These are phyloP conservation scores for Parnassius orleans DNA, from an alignment of 2,888 invertebrate species.

Conservation along the genomic window DNA sequence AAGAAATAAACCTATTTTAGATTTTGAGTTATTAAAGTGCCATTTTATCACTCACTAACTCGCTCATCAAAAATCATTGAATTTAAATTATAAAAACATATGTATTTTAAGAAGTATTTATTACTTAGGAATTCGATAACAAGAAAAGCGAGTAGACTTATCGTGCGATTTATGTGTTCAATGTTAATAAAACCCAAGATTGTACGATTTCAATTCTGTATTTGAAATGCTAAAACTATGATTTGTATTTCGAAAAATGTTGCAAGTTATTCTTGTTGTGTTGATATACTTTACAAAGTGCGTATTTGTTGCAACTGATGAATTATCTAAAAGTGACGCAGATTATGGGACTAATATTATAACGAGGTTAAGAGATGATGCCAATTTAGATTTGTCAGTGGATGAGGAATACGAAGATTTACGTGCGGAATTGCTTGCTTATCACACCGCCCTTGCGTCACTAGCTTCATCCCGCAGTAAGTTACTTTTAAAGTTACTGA, in stretches of 20 bases:
- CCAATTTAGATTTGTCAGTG: conserved; percentile 58
- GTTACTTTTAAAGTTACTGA: not conserved
- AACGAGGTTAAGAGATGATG: conserved; percentile 51
- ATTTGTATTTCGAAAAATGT: conserved; percentile 18
- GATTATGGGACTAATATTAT: conserved; percentile 49
- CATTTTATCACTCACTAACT: no score
- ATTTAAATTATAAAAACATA: no score
- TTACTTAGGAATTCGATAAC: conserved; percentile 9
- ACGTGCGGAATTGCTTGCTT: conserved; percentile 66
- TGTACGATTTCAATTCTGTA: conserved; percentile 29
- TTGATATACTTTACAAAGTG: conserved; percentile 10
- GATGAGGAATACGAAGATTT: conserved; percentile 73
- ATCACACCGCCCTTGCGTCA: conserved; percentile 58
- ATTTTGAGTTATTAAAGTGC: no score
- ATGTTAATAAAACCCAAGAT: conserved; percentile 51
- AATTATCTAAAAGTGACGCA: conserved; percentile 29
- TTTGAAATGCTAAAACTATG: conserved; percentile 7
- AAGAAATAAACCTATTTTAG: no score
- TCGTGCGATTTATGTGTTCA: conserved; percentile 58
- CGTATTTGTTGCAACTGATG: conserved; percentile 7
- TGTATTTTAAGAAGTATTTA: not conserved
- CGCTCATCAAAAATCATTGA: no score
- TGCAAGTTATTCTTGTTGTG: conserved; percentile 12
- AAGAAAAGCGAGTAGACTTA: conserved; percentile 28
- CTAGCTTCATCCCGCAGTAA: conserved; percentile 36